Percentiles rank a stretch among this genome's conserved stretches.
phyloP scores from a whole-genome alignment of 2,797 vertebrate genomes.

The Esox masquinongy region DNA sequence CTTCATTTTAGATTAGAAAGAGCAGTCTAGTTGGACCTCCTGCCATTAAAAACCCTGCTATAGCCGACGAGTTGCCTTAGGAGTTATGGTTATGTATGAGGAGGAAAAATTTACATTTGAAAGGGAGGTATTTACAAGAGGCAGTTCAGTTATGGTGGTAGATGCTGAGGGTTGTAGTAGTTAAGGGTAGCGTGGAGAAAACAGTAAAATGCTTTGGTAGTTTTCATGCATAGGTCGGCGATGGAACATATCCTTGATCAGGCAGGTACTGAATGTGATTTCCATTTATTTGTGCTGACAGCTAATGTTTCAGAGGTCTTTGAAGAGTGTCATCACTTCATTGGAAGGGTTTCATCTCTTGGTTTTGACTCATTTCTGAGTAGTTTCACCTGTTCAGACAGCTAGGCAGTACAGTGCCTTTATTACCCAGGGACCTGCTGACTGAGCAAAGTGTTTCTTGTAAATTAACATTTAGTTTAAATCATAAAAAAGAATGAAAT shows the following conservation, averaged over 20 bases:
- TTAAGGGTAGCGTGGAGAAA: conserved; percentile 26
- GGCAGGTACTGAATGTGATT: not conserved
- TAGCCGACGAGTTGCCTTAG: conserved; percentile 51
- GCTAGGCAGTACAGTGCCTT: not conserved
- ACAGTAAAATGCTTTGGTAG: conserved; percentile 19
- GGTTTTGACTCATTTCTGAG: not conserved
- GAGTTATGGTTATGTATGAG: conserved; percentile 77
- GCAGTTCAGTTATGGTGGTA: conserved; percentile 43
- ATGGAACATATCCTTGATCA: conserved; percentile 5
- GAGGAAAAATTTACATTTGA: conserved; percentile 73
- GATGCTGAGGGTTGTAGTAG: conserved; percentile 49
- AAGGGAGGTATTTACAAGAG: conserved; percentile 74
- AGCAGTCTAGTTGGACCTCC: conserved; percentile 34
- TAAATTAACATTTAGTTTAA: conserved; percentile 5
- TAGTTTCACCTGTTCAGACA: not conserved
- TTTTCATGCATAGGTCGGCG: conserved; percentile 27
- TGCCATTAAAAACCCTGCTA: conserved; percentile 29
- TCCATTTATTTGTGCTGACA: not conserved
- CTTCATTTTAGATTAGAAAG: conserved; percentile 38
- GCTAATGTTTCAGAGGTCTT: not conserved
- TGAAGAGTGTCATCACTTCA: not conserved
- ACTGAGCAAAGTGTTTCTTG: conserved; percentile 37
- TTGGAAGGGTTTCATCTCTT: not conserved
- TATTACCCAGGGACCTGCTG: conserved; percentile 22
- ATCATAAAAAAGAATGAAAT: no score